These are phyloP conservation scores for Apteryx owenii DNA, from an alignment of 2,113 vertebrate genomes.

Conservation along the genomic window DNA sequence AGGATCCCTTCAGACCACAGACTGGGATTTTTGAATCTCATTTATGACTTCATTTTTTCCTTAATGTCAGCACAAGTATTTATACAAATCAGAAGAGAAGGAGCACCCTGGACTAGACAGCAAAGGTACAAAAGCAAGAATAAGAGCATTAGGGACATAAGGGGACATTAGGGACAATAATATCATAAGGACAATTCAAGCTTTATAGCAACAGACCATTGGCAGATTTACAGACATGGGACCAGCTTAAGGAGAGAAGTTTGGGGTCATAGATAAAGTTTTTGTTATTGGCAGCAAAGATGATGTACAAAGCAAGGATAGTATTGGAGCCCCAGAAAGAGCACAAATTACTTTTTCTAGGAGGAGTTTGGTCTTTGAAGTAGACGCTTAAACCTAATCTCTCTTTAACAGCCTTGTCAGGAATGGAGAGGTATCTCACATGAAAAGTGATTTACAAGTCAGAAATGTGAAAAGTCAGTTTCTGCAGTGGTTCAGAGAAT, in stretches of 20 bases:
- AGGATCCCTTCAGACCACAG: background rate
- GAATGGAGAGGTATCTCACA: conserved; percentile 9
- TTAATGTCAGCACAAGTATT: background rate
- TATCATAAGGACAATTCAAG: background rate
- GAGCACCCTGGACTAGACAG: background rate
- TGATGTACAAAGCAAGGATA: background rate
- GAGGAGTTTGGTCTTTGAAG: background rate
- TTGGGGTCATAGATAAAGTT: background rate
- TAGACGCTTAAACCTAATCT: background rate
- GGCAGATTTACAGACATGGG: background rate
- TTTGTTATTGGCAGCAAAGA: background rate
- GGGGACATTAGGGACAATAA: background rate
- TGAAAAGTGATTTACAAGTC: background rate
- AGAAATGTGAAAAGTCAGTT: background rate
- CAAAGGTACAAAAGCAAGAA: background rate
- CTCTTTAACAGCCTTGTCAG: background rate
- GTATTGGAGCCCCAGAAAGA: background rate
- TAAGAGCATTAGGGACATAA: background rate
- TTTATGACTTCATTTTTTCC: background rate
- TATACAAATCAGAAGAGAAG: background rate
- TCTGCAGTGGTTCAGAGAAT: background rate
- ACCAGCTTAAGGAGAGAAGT: background rate
- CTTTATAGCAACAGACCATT: background rate
- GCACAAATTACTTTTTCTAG: background rate
- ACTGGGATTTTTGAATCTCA: background rate